Percentiles rank a stretch among this genome's conserved stretches.
Evolutionary conservation across 92 coral and sea anemone genomes (phyloP).

Genomic region (Pocillopora grandis): DNA sequence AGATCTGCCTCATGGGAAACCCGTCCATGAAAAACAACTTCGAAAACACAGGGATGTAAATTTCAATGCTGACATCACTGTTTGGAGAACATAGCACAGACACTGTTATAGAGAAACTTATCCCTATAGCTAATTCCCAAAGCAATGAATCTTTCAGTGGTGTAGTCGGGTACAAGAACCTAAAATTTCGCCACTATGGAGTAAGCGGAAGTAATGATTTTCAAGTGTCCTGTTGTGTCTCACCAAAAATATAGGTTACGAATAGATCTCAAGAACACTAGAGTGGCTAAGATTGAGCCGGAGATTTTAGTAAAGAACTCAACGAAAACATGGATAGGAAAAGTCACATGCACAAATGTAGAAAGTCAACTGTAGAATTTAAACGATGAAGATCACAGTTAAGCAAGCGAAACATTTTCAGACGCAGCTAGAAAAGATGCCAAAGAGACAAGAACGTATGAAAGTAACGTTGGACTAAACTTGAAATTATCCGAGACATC

Average conservation of each 20-base stretch:
- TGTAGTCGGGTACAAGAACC: conserved; percentile 47
- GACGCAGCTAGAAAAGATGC: conserved; percentile 41
- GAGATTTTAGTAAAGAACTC: conserved; percentile 4
- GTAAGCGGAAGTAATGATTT: conserved; percentile 1
- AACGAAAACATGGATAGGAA: conserved; percentile 14
- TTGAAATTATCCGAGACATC: neutral
- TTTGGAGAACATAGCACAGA: conserved; percentile 48
- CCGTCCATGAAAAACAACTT: conserved; percentile 24
- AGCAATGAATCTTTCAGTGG: conserved; percentile 28
- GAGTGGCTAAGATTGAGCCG: conserved; percentile 33
- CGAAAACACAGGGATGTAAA: too few relatives aligned
- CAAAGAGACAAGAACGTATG: conserved; percentile 48
- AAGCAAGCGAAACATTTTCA: conserved; percentile 26
- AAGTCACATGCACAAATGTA: conserved; percentile 4
- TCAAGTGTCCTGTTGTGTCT: neutral
- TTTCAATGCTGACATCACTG: neutral
- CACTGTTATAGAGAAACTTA: conserved; percentile 51
- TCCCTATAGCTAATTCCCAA: conserved; percentile 38
- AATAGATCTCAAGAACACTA: conserved; percentile 23
- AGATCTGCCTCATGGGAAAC: conserved; percentile 29
- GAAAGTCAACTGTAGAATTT: conserved; percentile 36
- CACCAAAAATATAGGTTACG: conserved; percentile 35
- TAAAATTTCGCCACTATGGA: conserved; percentile 22
- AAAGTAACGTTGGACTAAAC: conserved; percentile 30
- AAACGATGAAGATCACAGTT: conserved; percentile 35